Evolutionary conservation across 2,797 vertebrate species (phyloP).

Genomic region (Ispidina picta): DNA sequence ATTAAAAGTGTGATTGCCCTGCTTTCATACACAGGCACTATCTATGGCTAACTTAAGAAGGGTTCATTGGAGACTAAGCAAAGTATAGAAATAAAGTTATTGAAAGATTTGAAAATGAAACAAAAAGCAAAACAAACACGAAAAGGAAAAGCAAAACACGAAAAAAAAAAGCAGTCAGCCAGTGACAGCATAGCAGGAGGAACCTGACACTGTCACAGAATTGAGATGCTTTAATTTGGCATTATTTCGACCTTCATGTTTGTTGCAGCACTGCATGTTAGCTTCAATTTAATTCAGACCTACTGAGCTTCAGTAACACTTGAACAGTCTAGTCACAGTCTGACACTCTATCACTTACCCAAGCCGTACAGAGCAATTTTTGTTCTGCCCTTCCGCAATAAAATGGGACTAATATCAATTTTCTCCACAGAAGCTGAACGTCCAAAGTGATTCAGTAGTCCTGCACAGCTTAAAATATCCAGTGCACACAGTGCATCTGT

Average conservation of each 20-base stretch:
- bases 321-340: not conserved
- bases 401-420: constrained; percentile 92
- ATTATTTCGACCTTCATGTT: not conserved
- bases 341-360: constrained; percentile 79
- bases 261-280: not conserved
- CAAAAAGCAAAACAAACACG: not conserved
- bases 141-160: not conserved
- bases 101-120: not conserved
- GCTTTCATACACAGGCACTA: rapidly evolving
- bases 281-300: not conserved
- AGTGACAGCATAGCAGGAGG: not conserved
- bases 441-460: constrained; percentile 96
- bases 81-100: not conserved
- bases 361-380: constrained; percentile 93
- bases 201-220: not conserved
- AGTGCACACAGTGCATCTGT: constrained; percentile 91
- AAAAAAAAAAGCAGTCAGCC: not conserved
- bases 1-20: not conserved
- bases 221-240: not conserved
- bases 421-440: constrained; percentile 91
- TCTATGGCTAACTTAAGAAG: not conserved
- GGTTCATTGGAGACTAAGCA: not conserved
- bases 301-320: not conserved
- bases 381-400: constrained; percentile 92
- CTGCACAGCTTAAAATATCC: constrained; percentile 93